Evolutionary conservation across 1,140 invertebrate genomes (phyloP).

Genomic region (Steinernema khuongi): DNA sequence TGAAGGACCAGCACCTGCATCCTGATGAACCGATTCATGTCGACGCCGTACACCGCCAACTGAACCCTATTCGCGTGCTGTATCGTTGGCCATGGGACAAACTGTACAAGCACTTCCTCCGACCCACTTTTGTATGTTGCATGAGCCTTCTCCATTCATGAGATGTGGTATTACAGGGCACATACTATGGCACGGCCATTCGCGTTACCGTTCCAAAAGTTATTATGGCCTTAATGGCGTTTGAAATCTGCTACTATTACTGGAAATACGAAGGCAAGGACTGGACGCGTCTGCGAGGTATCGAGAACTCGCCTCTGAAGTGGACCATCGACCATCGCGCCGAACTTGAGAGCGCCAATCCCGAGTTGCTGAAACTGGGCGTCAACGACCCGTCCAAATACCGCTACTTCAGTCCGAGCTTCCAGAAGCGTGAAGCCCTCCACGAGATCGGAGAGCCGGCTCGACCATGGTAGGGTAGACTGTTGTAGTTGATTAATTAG

Average conservation of each 20-base stretch:
- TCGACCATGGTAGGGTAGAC: slow-evolving; percentile 38
- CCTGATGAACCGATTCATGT: slow-evolving; percentile 56
- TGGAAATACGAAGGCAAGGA: slow-evolving; percentile 54
- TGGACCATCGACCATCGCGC: slow-evolving; percentile 22
- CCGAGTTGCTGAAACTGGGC: slow-evolving; percentile 42
- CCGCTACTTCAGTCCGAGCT: slow-evolving; percentile 40
- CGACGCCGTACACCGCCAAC: slow-evolving; percentile 52
- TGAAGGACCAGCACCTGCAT: slow-evolving; percentile 56
- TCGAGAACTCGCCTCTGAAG: slow-evolving; percentile 41
- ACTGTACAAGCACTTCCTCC: slow-evolving; percentile 51
- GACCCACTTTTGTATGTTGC: slow-evolving; percentile 45
- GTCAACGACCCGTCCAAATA: slow-evolving; percentile 38
- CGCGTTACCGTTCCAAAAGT: slow-evolving; percentile 48
- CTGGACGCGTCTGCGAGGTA: slow-evolving; percentile 34
- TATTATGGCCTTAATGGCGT: slow-evolving; percentile 33
- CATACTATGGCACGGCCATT: slow-evolving; percentile 45
- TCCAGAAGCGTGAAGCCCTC: slow-evolving; percentile 41
- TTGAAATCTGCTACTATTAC: slow-evolving; percentile 47
- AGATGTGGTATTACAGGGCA: slow-evolving; percentile 34
- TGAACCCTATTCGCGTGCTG: slow-evolving; percentile 53
- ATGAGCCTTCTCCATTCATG: neutral
- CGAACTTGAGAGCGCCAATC: slow-evolving; percentile 36
- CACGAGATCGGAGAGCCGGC: slow-evolving; percentile 42
- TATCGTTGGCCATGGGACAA: slow-evolving; percentile 53
- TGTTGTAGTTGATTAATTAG: slow-evolving; percentile 15